Base-by-base conservation (phyloP, 23 tunicate species). In the Halocynthia roretzi region DNA sequence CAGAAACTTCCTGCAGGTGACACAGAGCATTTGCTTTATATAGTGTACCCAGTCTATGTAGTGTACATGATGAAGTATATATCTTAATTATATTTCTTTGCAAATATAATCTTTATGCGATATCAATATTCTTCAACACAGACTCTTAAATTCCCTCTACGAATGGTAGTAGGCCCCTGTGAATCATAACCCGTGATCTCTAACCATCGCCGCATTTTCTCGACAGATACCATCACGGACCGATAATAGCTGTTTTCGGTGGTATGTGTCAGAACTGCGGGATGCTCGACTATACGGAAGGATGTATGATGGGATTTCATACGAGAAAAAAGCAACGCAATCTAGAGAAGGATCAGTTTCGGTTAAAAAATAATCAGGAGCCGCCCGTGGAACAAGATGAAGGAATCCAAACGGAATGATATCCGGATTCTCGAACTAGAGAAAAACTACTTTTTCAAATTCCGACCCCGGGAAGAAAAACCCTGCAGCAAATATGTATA, bases 221-320 rank as follows among this genome's bases (percentile, higher is more conserved):
- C 31, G 68, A 18, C 12, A 84, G 89, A 62, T 84, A 77, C 71
- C 89, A 84, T 64, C 79, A 80, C 62, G 89, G 89, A 52, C 89
- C 89, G n/a, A 78, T 84, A 51, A 79, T 84, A 53, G 89, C 84
- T 9, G 89, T 84, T 19, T 84, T 84, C 64, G 89, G 89, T 5
- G 89, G 89, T 61, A 84, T 84, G 89, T 84, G 89, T 64, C 89
- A 84, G 70, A 71, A 74, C 67, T 84, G 89, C 54, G 89, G 89
- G 61, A 71, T 62, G 72, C 77, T 84, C 21, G 89, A 84, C 64
- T 78, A 78, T 65, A 84, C 83, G 8, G 57, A 68, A 50, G 89
- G 89, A 0, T 84, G 89, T 51, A 73, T 84, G 6, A 56, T 75
- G 7, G 89, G 82, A 18, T 84, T 77, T 71, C 89, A 84, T 64